These are phyloP conservation scores for Lagopus muta DNA, from an alignment of 2,113 vertebrate species.

Conservation along the genomic window DNA sequence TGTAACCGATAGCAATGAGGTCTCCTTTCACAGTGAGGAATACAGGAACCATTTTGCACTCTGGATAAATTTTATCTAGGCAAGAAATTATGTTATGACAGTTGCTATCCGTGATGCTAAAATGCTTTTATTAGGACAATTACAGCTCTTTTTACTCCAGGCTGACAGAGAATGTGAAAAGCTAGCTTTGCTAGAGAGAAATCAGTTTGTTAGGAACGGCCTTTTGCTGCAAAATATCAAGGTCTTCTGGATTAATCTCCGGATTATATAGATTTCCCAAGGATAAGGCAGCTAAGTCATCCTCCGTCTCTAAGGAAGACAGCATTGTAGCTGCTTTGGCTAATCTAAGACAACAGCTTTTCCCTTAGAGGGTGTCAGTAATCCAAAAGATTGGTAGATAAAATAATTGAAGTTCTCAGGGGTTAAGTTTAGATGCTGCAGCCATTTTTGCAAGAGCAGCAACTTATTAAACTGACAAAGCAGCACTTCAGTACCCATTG, in stretches of 20 bases:
- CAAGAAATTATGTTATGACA: slow-evolving; percentile 71
- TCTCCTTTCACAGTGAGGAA: slow-evolving; percentile 12
- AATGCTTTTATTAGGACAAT: slow-evolving; percentile 71
- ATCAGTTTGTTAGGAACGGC: slow-evolving; percentile 59
- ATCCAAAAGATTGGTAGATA: slow-evolving; percentile 73
- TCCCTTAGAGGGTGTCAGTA: slow-evolving; percentile 72
- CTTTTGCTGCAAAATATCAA: slow-evolving; percentile 64
- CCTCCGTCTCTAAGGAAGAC: slow-evolving; percentile 56
- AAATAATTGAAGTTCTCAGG: slow-evolving; percentile 76
- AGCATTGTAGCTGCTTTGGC: slow-evolving; percentile 55
- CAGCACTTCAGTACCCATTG: slow-evolving; percentile 49
- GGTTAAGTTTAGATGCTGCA: slow-evolving; percentile 66
- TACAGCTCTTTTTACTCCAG: slow-evolving; percentile 64
- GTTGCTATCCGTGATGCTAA: slow-evolving; percentile 52
- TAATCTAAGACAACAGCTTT: slow-evolving; percentile 75
- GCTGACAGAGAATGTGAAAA: slow-evolving; percentile 52
- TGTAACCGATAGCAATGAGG: slow-evolving; percentile 58
- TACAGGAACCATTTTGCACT: slow-evolving; percentile 55
- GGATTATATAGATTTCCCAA: slow-evolving; percentile 71
- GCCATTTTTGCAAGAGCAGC: slow-evolving; percentile 60
- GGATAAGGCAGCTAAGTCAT: slow-evolving; percentile 70
- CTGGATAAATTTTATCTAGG: slow-evolving; percentile 62
- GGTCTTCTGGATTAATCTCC: slow-evolving; percentile 66
- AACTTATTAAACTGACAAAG: slow-evolving; percentile 71
- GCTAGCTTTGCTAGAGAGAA: slow-evolving; percentile 28